phyloP scores from a whole-genome alignment of 1,140 invertebrate genomes.

The Drosophila persimilis region DNA sequence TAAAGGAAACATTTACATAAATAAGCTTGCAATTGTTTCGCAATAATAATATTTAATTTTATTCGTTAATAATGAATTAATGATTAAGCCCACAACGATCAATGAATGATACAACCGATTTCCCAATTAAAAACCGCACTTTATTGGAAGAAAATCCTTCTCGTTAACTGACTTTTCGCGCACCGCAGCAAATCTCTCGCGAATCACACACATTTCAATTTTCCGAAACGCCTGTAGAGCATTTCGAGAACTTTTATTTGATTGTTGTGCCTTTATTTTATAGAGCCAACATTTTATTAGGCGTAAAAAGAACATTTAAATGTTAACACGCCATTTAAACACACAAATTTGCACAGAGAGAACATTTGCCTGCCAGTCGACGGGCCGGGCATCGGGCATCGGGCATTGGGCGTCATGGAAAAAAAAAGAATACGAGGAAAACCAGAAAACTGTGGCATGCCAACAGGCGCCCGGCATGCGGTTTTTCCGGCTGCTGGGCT shows the following conservation, averaged over 20 bases:
- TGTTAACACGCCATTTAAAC: constrained; percentile 77
- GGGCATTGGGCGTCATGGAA: constrained; percentile 1
- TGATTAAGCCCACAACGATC: no score
- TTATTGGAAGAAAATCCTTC: no score
- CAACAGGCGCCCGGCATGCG: constrained; percentile 65
- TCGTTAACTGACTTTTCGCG: no score
- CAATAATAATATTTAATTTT: no score
- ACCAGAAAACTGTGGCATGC: constrained; percentile 60
- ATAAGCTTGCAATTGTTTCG: no score
- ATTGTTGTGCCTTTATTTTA: constrained; percentile 41
- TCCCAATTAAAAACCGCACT: no score
- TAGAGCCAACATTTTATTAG: constrained; percentile 63
- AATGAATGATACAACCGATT: no score
- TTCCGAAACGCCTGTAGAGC: constrained; percentile 25
- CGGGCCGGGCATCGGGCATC: constrained; percentile 13
- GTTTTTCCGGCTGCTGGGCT: constrained; percentile 41
- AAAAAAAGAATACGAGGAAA: constrained; percentile 30
- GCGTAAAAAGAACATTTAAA: constrained; percentile 77
- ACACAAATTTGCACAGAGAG: constrained; percentile 57
- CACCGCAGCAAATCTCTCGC: no score
- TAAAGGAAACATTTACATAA: no score
- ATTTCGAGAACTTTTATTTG: constrained; percentile 48
- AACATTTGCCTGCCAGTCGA: constrained; percentile 39
- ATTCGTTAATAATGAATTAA: no score
- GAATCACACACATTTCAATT: constrained; percentile 5